Base-by-base conservation (phyloP, 2,888 invertebrate genomes). In the Tenthredo notha region DNA sequence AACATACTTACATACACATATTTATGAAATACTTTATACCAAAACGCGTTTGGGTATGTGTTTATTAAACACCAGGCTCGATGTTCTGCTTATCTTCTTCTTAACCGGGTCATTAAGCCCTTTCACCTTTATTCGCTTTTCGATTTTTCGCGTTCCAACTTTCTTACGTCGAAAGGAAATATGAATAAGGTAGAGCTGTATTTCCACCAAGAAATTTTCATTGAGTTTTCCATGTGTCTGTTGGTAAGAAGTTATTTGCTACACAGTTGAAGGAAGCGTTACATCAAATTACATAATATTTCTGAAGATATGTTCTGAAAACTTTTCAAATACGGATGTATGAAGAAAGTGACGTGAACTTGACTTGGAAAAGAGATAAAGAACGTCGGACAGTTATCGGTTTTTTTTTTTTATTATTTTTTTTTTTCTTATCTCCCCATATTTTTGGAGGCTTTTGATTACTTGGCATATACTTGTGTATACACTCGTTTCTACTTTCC, bases 361-460 rank as follows among this genome's bases (percentile, higher is more conserved):
- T 80, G 29, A 40, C 61, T 61, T 7, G n/a, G 40, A 61, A 0
- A n/a, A 61, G 40, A 80, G 47, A 58, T 80, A 21, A 21, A 18
- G 18, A 77, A 54, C n/a, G 54, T 54, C n/a, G n/a, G 77, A 54
- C 77, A n/a, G 77, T 77, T 77, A 77, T 77, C 54, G 29, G 21
- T 37, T 80, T 61, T 2, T 61, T 33, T 61, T 80, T 61, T 40
- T 40, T 40, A 2, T 61, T 2, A 40, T 33, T 61, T 80, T 61
- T 40, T 40, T 40, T 2, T 37, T 47, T 54, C 47, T 80, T 80
- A 80, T 80, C 80, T 80, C 21, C 25, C 33, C 40, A 61, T 40
- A 21, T 80, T 40, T 40, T 61, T 61, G 10, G 37, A 61, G 37
- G 37, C n/a, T 21, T 40, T 80, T 58, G 58, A 58, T 80, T 40